Percentiles rank a stretch among this genome's conserved stretches.
These are phyloP conservation scores for Cephus nigrinus DNA, from an alignment of 2,888 invertebrate genomes.

Conservation along the genomic window DNA sequence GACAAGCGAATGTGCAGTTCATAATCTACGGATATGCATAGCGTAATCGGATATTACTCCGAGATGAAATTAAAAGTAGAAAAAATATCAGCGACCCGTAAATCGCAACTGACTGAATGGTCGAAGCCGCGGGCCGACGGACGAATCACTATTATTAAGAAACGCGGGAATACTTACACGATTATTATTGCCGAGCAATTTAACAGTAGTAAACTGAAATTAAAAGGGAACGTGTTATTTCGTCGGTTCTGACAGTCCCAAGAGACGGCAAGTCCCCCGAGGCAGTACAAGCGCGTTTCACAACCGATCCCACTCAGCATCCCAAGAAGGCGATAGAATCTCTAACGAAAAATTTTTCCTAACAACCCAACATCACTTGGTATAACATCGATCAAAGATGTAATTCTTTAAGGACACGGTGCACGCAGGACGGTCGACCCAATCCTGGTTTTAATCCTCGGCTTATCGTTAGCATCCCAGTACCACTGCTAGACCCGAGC, in stretches of 20 bases:
- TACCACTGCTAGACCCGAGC: not conserved
- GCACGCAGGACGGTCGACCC: not conserved
- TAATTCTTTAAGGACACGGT: not conserved
- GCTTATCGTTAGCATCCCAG: not conserved
- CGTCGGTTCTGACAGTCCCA: constrained; percentile 24
- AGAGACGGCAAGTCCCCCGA: constrained; percentile 21
- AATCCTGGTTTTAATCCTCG: not conserved
- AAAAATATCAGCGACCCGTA: not conserved
- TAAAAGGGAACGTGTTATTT: constrained; percentile 58
- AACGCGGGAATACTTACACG: constrained; percentile 38
- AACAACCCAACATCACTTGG: not conserved
- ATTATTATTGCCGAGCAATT: constrained; percentile 58
- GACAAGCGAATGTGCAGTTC: not conserved
- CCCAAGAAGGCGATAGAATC: not conserved
- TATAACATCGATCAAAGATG: not conserved
- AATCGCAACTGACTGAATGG: constrained; percentile 31
- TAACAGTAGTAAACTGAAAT: constrained; percentile 63
- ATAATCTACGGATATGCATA: not conserved
- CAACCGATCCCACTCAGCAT: not conserved
- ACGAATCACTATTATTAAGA: constrained; percentile 51
- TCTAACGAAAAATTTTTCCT: not conserved
- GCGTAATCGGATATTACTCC: not conserved
- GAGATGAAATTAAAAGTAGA: not conserved
- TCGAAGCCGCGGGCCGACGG: constrained; percentile 18
- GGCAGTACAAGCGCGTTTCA: constrained; percentile 16